phyloP scores from a whole-genome alignment of 2,113 vertebrate species.

The Cygnus buccinator region DNA sequence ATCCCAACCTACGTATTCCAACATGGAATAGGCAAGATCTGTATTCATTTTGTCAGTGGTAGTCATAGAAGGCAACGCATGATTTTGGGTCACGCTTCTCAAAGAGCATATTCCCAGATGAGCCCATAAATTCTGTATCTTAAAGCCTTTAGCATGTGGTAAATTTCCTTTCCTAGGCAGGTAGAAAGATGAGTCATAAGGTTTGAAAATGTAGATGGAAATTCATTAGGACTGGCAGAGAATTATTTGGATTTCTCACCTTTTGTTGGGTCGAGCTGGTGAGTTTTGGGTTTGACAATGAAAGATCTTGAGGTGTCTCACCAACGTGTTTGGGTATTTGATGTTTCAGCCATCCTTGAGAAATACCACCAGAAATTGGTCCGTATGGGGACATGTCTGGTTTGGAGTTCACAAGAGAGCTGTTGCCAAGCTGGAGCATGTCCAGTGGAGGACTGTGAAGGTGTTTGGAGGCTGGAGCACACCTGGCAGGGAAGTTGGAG shows the following conservation, averaged over 20 bases:
- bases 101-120: not conserved
- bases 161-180: not conserved
- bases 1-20: not conserved
- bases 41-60: not conserved
- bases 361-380: not conserved
- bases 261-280: not conserved
- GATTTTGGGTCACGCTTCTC: not conserved
- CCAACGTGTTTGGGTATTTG: not conserved
- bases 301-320: not conserved
- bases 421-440: not conserved
- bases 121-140: not conserved
- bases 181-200: not conserved
- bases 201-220: not conserved
- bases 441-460: not conserved
- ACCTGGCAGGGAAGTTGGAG: not conserved
- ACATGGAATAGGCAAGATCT: not conserved
- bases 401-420: not conserved
- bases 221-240: not conserved
- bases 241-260: not conserved
- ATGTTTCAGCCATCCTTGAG: not conserved
- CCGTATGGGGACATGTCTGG: not conserved
- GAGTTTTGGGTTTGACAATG: not conserved
- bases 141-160: not conserved
- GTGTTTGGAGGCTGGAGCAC: not conserved
- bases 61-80: accelerated